Evolutionary conservation across 2,888 invertebrate genomes (phyloP), one percentile per base, ranked within the genome.

Genomic region (Oligia latruncula): DNA sequence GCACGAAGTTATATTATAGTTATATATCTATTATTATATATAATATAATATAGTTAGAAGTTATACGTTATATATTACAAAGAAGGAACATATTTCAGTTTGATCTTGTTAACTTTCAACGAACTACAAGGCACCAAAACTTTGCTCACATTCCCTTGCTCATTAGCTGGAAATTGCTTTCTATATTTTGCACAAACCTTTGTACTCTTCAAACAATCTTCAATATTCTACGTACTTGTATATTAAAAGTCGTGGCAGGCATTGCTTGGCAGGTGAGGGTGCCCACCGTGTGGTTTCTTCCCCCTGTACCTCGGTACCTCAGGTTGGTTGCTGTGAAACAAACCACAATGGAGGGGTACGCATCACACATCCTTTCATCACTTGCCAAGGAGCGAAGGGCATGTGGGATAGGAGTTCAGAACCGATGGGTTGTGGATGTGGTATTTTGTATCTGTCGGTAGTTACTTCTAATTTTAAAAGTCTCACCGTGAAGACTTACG

Each of bases 281-380:
- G 89, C 80, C 87, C 84, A 91, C 90, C 90, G 89, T 89, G 91
- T 88, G 90, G 90, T 86, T 87, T 82, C 84, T 83, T 84, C 82
- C 88, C 73, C 81, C 80, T 82, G 75, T 76, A 52, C 13, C 49
- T 29, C 20, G 43, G 52, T 64, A 55, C 78, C 78, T 87, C 82
- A 84, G 87, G 88, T 90, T 85, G 82, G 87, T 89, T 85, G 85
- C 83, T 83, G 82, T 85, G 92, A 92, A 91, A 93, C 91, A 92
- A 85, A 92, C 94, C 94, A 95, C 95, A 95, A 95, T 94, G 89
- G 93, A 91, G 92, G 75, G 92, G 93, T 91, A 93, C 94, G 93
- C 93, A 94, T 94, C 96, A 95, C 95, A 95, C 94, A 94, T 95
- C 94, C 96, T 95, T 95, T 95, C 95, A 95, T 95, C 95, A 95